phyloP scores from a whole-genome alignment of 2,113 vertebrate genomes.

The Actenoides hombroni region DNA sequence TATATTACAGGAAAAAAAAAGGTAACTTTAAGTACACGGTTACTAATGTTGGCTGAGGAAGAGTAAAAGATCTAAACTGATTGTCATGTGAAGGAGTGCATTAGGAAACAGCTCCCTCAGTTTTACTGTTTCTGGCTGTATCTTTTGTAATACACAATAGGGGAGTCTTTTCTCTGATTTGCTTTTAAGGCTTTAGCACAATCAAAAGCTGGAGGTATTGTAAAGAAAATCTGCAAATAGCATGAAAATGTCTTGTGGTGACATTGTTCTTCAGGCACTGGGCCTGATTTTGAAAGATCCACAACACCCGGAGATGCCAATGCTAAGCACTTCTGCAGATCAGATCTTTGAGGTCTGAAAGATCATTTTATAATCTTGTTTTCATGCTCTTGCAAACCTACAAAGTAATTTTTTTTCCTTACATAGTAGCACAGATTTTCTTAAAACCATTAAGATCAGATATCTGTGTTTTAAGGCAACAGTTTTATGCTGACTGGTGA shows the following conservation, averaged over 20 bases:
- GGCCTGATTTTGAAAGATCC: conserved; percentile 45
- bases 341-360: conserved; percentile 11
- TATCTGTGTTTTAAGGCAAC: background rate
- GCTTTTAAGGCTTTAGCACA: conserved; percentile 63
- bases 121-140: conserved; percentile 52
- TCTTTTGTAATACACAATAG: conserved; percentile 62
- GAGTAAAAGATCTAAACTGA: conserved; percentile 21
- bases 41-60: background rate
- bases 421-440: background rate
- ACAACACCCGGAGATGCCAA: background rate
- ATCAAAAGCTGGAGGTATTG: conserved; percentile 58
- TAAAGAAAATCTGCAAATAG: conserved; percentile 65
- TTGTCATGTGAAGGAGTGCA: conserved; percentile 53
- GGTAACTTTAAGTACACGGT: background rate
- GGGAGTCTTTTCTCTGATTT: conserved; percentile 56
- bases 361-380: conserved; percentile 21
- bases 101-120: conserved; percentile 42
- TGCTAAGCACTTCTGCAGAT: background rate
- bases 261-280: conserved; percentile 42
- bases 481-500: background rate
- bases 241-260: conserved; percentile 58
- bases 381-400: conserved; percentile 13
- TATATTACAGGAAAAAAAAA: background rate
- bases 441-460: conserved; percentile 8
- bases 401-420: background rate